Conservation (phyloP, 2,113 vertebrate genomes). For the Cromileptes altivelis region DNA sequence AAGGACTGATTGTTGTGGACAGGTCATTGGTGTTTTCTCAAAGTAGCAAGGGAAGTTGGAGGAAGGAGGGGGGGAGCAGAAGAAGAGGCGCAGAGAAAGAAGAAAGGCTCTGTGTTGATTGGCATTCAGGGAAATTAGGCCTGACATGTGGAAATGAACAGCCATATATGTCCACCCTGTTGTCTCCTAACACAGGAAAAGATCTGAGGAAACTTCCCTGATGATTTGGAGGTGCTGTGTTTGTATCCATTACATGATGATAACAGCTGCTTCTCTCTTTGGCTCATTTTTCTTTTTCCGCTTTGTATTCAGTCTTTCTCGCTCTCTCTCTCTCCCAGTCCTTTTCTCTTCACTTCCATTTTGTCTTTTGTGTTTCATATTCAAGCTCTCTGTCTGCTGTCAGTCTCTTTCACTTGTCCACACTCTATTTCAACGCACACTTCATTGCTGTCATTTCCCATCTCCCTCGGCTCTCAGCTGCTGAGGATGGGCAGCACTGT, state of each 20-base stretch:
- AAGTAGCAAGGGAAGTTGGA: slow-evolving; percentile 10
- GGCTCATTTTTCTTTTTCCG: neutral
- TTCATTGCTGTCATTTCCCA: slow-evolving; percentile 11
- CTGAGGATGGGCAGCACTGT: neutral
- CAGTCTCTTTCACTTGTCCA: neutral
- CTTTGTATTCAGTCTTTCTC: neutral
- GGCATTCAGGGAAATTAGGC: slow-evolving; percentile 43
- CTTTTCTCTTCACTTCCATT: slow-evolving; percentile 13
- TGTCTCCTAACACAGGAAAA: slow-evolving; percentile 13
- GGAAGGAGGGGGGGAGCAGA: neutral
- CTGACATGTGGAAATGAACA: slow-evolving; percentile 47
- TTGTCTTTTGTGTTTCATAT: slow-evolving; percentile 8
- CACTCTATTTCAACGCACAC: slow-evolving; percentile 2
- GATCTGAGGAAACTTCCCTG: neutral
- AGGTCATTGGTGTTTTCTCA: slow-evolving; percentile 41
- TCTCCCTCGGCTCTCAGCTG: neutral
- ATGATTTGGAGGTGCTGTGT: neutral
- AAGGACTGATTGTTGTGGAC: slow-evolving; percentile 52
- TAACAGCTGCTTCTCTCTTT: neutral
- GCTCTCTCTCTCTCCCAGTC: neutral
- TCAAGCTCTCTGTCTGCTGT: neutral
- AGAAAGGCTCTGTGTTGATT: slow-evolving; percentile 14
- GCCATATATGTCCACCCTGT: neutral
- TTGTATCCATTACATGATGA: neutral
- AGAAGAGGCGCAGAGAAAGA: neutral